Base-by-base conservation (phyloP, 2,888 invertebrate species). In the Volucella zonaria region DNA sequence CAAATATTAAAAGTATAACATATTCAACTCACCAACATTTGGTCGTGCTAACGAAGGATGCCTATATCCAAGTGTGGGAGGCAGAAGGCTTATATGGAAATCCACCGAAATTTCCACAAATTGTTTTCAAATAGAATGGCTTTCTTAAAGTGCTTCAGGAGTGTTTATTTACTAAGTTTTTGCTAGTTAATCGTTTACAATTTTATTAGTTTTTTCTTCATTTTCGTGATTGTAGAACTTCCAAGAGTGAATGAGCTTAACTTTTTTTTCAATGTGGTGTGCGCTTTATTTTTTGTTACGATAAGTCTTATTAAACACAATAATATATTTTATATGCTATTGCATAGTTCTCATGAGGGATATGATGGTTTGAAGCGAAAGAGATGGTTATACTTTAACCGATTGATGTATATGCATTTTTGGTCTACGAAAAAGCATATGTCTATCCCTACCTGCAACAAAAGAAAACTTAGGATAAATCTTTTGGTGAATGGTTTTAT, bases 1-100 rank as follows among this genome's bases (percentile, higher is more conserved):
- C 91, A 23, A 90, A 91, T 80, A 91, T 92, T 59, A 89, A 89
- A 83, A 91, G 92, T 87, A 87, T 92, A 61, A 88, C 89, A 49
- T 92, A 91, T 85, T 91, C 92, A 23, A 92, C 92, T 49, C 91
- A 92, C 87, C 92, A 92, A 82, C 92, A 92, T 87, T 88, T 92
- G 87, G 90, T 91, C 52, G 90, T 91, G 42, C 83, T 92, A 52
- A 91, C 92, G 2, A 89, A 90, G 64, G 91, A 92, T 59, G 90
- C 91, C 11, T 90, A 90, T 77, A 91, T 92, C 42, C 92, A 92
- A 87, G 91, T 92, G 43, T 92, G 92, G 92, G 91, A 91, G 82
- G 90, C 92, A 4, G 90, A 90, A 51, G 92, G 91, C 42, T 89
- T 92, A 14, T 88, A 89, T 75, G 92, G 92, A 18, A 91, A 89